Conservation (phyloP, 2,113 vertebrate genomes). For the Ahaetulla prasina region DNA sequence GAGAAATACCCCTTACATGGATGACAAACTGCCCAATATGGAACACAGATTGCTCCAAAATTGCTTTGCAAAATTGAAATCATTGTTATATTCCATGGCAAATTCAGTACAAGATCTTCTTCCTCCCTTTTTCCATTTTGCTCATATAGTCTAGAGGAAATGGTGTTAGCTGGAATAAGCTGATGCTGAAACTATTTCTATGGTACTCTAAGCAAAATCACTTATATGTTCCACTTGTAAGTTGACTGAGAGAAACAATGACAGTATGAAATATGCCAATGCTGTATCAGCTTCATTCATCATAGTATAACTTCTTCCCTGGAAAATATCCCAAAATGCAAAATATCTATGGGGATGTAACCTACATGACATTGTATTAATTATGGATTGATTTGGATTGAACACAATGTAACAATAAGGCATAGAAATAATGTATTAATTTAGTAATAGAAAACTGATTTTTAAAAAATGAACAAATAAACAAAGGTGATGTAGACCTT, state of each 20-base stretch:
- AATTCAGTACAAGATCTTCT: background rate
- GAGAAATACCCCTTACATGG: background rate
- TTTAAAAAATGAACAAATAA: background rate
- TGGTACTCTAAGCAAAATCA: background rate
- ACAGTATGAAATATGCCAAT: background rate
- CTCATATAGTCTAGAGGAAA: background rate
- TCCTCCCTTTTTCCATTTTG: background rate
- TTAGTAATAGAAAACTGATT: slow-evolving; percentile 45
- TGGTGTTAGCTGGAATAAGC: background rate
- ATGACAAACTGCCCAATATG: background rate
- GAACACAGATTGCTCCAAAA: background rate
- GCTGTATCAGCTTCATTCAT: slow-evolving; percentile 28
- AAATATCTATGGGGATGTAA: slow-evolving; percentile 49
- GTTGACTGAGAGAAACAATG: slow-evolving; percentile 19
- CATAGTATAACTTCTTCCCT: slow-evolving; percentile 29
- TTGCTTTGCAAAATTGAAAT: background rate
- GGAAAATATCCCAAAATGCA: slow-evolving; percentile 41
- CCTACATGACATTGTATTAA: slow-evolving; percentile 33
- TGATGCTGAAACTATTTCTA: background rate
- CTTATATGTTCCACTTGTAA: background rate
- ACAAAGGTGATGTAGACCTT: background rate
- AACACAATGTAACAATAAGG: slow-evolving; percentile 15
- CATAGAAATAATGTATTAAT: slow-evolving; percentile 4
- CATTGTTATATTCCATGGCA: background rate
- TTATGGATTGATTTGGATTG: slow-evolving; percentile 48